Percentiles rank a stretch among this genome's conserved stretches.
Conservation (phyloP, 2,113 vertebrate genomes). For the Eclectus roratus region DNA sequence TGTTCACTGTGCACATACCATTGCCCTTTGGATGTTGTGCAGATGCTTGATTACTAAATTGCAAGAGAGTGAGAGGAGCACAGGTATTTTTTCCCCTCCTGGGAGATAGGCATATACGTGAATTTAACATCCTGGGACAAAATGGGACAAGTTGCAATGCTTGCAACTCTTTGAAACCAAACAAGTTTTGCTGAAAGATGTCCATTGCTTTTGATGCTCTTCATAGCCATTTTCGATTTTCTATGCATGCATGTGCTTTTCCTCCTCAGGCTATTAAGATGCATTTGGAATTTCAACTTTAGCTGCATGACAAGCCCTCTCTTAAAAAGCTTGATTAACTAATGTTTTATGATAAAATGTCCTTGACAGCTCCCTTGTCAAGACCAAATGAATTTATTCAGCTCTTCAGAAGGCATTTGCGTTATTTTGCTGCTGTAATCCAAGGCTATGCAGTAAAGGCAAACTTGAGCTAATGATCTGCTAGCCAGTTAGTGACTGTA, state of each 20-base stretch:
- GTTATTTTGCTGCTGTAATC: neutral
- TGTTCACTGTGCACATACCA: fast-evolving
- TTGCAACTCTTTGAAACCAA: neutral
- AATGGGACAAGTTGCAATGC: neutral
- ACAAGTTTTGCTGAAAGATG: neutral
- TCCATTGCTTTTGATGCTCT: neutral
- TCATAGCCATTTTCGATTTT: neutral
- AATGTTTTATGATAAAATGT: neutral
- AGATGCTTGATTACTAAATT: neutral
- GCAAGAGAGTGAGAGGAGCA: neutral
- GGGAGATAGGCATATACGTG: neutral
- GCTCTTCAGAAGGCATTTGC: conserved; percentile 37
- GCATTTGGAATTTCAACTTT: neutral
- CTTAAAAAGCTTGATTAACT: conserved; percentile 20
- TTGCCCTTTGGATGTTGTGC: neutral
- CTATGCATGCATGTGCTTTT: neutral
- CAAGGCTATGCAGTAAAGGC: neutral
- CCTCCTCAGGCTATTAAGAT: neutral
- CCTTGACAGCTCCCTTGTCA: neutral
- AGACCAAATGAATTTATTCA: conserved; percentile 16
- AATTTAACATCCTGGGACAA: neutral
- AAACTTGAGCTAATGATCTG: neutral
- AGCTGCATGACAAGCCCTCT: neutral
- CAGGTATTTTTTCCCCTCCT: fast-evolving
- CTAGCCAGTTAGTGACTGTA: neutral